Evolutionary conservation across 2,888 invertebrate species (phyloP).

Genomic region (Tetanocera ferruginea): DNA sequence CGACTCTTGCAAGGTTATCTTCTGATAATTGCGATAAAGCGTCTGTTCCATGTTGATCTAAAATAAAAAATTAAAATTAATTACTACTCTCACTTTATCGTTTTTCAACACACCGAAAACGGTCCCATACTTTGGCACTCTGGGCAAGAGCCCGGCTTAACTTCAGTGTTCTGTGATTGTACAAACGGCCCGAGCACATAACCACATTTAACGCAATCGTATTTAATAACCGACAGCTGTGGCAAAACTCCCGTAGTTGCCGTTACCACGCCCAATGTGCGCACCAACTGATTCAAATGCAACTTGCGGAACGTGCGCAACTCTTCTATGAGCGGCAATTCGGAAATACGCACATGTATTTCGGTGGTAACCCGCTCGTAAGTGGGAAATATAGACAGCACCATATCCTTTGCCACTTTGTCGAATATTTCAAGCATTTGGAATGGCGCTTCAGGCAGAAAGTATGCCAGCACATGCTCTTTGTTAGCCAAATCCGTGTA

Average conservation of each 20-base stretch:
- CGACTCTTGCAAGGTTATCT: constrained; percentile 97
- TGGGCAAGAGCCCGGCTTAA: constrained; percentile 96
- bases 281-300: constrained; percentile 93
- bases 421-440: constrained; percentile 98
- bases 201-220: constrained; percentile 96
- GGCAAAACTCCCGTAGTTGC: constrained; percentile 96
- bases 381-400: constrained; percentile 93
- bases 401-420: constrained; percentile 93
- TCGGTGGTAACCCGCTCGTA: constrained; percentile 95
- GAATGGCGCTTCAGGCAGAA: constrained; percentile 96
- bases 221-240: constrained; percentile 95
- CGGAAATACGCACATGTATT: constrained; percentile 95
- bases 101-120: constrained; percentile 79
- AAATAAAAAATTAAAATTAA: constrained; percentile 44
- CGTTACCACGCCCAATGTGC: constrained; percentile 95
- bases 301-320: constrained; percentile 90
- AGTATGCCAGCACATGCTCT: constrained; percentile 95
- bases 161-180: constrained; percentile 93
- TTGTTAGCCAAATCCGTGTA: constrained; percentile 91
- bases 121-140: constrained; percentile 98
- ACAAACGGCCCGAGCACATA: constrained; percentile 96
- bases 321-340: constrained; percentile 96
- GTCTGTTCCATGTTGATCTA: constrained; percentile 99
- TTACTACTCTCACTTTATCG: not conserved
- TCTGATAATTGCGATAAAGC: constrained; percentile 97